Conservation (phyloP, 2,113 vertebrate genomes). For the Zosterops hypoxanthus region DNA sequence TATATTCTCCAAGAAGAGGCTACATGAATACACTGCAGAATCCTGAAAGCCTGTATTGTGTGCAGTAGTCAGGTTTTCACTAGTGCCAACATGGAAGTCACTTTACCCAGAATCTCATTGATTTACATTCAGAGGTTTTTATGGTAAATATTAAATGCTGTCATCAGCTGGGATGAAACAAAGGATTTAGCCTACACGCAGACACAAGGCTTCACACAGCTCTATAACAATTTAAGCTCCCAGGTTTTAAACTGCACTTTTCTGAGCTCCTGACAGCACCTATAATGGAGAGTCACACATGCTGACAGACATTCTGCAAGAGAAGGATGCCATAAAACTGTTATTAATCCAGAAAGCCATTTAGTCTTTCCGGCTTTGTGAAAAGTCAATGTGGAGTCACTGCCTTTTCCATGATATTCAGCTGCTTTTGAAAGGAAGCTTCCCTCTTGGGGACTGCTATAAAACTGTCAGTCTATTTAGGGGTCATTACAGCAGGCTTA, state of each 20-base stretch:
- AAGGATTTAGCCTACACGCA: neutral
- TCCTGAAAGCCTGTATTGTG: neutral
- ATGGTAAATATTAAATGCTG: neutral
- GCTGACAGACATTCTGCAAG: neutral
- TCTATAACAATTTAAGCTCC: neutral
- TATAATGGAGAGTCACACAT: neutral
- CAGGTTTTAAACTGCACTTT: neutral
- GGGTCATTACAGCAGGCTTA: conserved; percentile 11
- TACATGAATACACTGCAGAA: neutral
- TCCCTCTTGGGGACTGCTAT: neutral
- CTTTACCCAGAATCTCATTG: neutral
- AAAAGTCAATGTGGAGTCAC: neutral
- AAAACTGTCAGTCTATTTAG: conserved; percentile 45
- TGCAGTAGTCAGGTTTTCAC: neutral
- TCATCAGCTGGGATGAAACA: neutral
- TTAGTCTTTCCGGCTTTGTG: neutral
- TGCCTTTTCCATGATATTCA: conserved; percentile 1
- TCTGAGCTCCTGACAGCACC: neutral
- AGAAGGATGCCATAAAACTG: conserved; percentile 16
- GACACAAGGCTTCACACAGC: neutral
- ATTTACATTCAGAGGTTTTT: neutral
- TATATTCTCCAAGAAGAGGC: neutral
- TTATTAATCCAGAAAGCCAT: conserved; percentile 26
- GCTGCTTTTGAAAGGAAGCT: neutral
- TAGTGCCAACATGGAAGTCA: neutral